These are phyloP conservation scores for Sycophila texana DNA, from an alignment of 2,888 invertebrate genomes.

Conservation along the genomic window DNA sequence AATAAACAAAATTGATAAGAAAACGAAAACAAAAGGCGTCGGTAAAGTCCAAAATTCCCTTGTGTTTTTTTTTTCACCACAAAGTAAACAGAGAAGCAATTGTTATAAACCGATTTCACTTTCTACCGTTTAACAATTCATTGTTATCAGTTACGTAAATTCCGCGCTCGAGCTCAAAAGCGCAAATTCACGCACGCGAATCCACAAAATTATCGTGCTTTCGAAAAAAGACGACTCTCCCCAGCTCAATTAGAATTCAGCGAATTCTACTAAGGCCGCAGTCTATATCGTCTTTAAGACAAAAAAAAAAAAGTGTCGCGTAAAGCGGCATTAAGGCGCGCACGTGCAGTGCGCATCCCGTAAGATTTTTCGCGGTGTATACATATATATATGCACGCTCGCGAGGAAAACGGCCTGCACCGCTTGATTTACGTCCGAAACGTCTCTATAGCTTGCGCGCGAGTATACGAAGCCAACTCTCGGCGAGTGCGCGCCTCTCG, in stretches of 20 bases:
- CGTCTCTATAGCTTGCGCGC: constrained; percentile 9
- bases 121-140: background rate
- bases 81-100: background rate
- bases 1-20: too few relatives aligned
- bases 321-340: background rate
- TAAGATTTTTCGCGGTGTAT: background rate
- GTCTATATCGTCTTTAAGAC: too few relatives aligned
- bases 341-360: background rate
- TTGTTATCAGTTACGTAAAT: too few relatives aligned
- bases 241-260: background rate
- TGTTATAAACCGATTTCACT: background rate
- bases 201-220: background rate
- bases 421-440: constrained; percentile 43
- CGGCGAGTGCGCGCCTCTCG: constrained; percentile 17
- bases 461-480: constrained; percentile 21
- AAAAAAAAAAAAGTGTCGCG: background rate
- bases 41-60: too few relatives aligned
- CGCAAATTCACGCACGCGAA: too few relatives aligned
- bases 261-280: background rate
- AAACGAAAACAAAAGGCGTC: too few relatives aligned
- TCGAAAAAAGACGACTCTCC: background rate
- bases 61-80: too few relatives aligned
- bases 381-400: background rate
- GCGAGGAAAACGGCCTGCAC: background rate
- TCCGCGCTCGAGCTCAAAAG: background rate